Base-by-base conservation (phyloP, 2,888 invertebrate genomes). In the Gisinianus flammeolus region DNA sequence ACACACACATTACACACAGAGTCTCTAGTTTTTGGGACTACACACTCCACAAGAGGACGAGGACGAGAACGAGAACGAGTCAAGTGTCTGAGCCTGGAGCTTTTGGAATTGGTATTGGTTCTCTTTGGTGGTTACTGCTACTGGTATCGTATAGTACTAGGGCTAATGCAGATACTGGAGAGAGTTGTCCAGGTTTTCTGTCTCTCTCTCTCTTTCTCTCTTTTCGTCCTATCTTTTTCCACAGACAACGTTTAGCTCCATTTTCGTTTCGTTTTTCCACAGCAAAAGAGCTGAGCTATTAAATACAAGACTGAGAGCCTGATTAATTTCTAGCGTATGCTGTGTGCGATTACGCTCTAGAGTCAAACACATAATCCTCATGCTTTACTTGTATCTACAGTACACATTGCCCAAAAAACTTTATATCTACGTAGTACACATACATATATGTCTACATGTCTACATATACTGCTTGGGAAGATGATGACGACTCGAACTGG, bases 271-370 rank as follows among this genome's bases (percentile, higher is more conserved):
- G 19, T 67, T 67, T 33, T 67, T 64, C 67, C 67, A 31, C 4
- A 62, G 62, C 26, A 5, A 8, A 30, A n/a, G 67, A 35, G 22
- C 33, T 19, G 35, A 30, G 67, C 33, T 67, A 67, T 67, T 35
- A 35, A 28, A 19, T 31, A 44, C 44, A 62, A 74, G 74, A 67
- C 74, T 67, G 66, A 74, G 67, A 74, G 74, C 66, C 74, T 74
- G 74, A 74, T 74, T 74, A 74, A 74, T 74, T 74, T 74, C 44
- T 64, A 74, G 66, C 74, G 74, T 74, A 74, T 74, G 74, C 66
- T n/a, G 35, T 74, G 74, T 74, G 74, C 74, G 74, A 74, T 74
- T 74, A 74, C 44, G 22, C 58, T 73, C 62, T 31, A 35, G 35
- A 73, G 73, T 73, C 73, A 62, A 62, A 62, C 56, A 62, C 56